Evolutionary conservation across 2,113 vertebrate species (phyloP).

Genomic region (Vimba vimba): DNA sequence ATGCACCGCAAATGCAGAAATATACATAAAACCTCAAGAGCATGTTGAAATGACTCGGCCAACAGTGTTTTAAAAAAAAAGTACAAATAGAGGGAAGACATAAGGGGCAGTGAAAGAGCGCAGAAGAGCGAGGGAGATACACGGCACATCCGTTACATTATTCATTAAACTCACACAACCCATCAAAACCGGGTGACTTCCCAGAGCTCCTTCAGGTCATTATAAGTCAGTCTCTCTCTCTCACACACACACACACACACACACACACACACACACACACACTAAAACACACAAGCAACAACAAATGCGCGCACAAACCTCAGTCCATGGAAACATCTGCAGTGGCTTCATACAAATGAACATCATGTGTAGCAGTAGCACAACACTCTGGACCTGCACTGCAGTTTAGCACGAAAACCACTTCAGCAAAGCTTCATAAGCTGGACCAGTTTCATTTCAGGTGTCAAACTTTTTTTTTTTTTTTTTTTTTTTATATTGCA

Average conservation of each 20-base stretch:
- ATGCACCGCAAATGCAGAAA: neutral
- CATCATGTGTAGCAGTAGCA: neutral
- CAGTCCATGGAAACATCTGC: neutral
- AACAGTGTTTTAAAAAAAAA: neutral
- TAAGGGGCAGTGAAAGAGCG: constrained; percentile 27
- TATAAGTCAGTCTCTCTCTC: constrained; percentile 32
- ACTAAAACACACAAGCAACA: constrained; percentile 8
- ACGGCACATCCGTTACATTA: constrained; percentile 50
- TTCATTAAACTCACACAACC: constrained; percentile 44
- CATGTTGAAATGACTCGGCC: neutral
- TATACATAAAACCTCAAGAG: neutral
- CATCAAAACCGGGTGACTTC: constrained; percentile 42
- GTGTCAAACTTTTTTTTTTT: no score
- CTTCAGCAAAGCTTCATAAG: neutral
- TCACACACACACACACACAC: accelerated
- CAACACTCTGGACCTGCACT: neutral
- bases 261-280: neutral
- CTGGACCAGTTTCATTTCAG: neutral
- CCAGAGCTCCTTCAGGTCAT: constrained; percentile 43
- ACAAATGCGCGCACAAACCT: neutral
- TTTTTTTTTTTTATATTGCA: no score
- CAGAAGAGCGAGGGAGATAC: constrained; percentile 36
- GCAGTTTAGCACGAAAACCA: neutral
- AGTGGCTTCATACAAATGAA: neutral
- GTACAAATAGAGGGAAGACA: constrained; percentile 4